phyloP scores from a whole-genome alignment of 1,140 invertebrate species.

The Nebria ingens region DNA sequence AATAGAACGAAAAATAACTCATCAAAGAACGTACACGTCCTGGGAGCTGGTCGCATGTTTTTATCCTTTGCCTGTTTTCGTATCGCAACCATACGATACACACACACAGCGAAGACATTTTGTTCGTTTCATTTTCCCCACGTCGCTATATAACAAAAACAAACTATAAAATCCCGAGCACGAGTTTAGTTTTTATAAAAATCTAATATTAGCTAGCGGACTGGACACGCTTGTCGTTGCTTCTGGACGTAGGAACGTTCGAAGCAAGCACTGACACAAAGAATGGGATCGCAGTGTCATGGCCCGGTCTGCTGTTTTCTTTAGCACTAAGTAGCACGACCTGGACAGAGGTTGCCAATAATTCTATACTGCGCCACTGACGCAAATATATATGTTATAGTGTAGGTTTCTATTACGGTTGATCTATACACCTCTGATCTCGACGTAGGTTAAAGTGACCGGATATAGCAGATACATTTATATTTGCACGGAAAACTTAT shows the following conservation, averaged over 20 bases:
- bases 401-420: too few relatives aligned
- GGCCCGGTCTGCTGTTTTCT: neutral
- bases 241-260: neutral
- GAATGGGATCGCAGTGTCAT: neutral
- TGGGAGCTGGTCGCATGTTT: neutral
- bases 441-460: too few relatives aligned
- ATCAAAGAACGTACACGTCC: too few relatives aligned
- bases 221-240: neutral
- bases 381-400: too few relatives aligned
- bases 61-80: too few relatives aligned
- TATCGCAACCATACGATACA: too few relatives aligned
- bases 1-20: too few relatives aligned
- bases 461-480: too few relatives aligned
- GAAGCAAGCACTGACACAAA: neutral
- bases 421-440: too few relatives aligned
- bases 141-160: neutral
- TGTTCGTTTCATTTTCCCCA: neutral
- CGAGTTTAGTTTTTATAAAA: constrained; percentile 6
- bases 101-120: neutral
- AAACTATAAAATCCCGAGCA: constrained; percentile 8
- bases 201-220: constrained; percentile 2
- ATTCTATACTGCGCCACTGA: neutral
- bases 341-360: neutral
- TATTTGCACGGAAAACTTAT: too few relatives aligned
- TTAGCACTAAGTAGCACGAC: constrained; percentile 1